Conservation (phyloP, 2,888 invertebrate species). For the Drosophila mimica region DNA sequence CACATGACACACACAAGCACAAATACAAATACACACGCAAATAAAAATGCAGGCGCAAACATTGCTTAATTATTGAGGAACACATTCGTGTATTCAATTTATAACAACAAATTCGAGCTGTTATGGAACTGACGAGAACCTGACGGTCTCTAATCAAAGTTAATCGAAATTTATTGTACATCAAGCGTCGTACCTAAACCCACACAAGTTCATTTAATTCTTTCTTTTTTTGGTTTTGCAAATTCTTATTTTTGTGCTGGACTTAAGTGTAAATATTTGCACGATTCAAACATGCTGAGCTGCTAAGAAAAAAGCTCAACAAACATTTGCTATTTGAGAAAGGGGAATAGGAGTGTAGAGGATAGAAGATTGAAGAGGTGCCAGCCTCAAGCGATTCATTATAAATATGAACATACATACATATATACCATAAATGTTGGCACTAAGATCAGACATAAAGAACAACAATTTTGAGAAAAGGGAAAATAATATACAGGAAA, state of each 20-base stretch:
- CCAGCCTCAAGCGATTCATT: slow-evolving; percentile 29
- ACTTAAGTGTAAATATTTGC: slow-evolving; percentile 48
- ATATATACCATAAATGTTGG: slow-evolving; percentile 40
- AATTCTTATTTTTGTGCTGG: slow-evolving; percentile 1
- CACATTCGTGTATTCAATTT: slow-evolving; percentile 41
- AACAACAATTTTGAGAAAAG: slow-evolving; percentile 17
- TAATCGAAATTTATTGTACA: slow-evolving; percentile 62
- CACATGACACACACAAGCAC: slow-evolving; percentile 36
- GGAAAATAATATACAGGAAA: slow-evolving; percentile 14
- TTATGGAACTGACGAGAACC: slow-evolving; percentile 27
- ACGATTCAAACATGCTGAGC: slow-evolving; percentile 34
- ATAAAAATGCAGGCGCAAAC: slow-evolving; percentile 20
- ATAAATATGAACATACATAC: slow-evolving; percentile 45
- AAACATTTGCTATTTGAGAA: slow-evolving; percentile 10
- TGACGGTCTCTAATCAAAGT: slow-evolving; percentile 60
- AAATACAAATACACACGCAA: slow-evolving; percentile 9
- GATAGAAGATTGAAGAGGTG: slow-evolving; percentile 27
- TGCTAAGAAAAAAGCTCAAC: slow-evolving; percentile 24
- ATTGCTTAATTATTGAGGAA: slow-evolving; percentile 58
- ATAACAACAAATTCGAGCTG: slow-evolving; percentile 36
- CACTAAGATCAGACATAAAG: slow-evolving; percentile 58
- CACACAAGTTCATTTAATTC: slow-evolving; percentile 27
- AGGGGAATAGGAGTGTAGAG: background rate
- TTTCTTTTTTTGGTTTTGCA: slow-evolving; percentile 6
- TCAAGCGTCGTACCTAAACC: slow-evolving; percentile 34